A percentile compares a stretch with the other conserved stretches of the same genome.
These are phyloP conservation scores for Enteromius thamalakanensis DNA, from an alignment of 2,797 vertebrate species.

Conservation along the genomic window DNA sequence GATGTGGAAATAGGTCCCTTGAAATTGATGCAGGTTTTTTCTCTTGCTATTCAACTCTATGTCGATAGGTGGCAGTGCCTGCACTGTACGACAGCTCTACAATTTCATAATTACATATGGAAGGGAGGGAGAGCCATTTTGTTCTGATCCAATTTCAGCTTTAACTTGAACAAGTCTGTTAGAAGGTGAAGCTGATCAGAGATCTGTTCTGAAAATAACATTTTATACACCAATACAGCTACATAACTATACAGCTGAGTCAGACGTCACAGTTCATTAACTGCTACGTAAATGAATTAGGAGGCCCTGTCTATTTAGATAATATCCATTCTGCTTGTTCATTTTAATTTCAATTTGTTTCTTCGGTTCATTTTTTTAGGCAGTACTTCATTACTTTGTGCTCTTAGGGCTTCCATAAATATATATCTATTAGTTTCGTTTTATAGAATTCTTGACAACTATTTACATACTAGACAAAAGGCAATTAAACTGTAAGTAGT, in stretches of 20 bases:
- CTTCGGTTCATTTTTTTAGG: conserved; percentile 51
- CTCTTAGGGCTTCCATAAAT: conserved; percentile 63
- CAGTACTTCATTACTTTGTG: conserved; percentile 35
- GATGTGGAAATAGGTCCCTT: conserved; percentile 55
- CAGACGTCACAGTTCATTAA: conserved; percentile 31
- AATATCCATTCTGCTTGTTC: neutral
- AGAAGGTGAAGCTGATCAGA: conserved; percentile 9
- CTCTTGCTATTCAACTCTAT: conserved; percentile 70
- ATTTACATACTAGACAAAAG: conserved; percentile 63
- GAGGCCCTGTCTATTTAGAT: conserved; percentile 4
- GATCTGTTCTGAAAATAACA: conserved; percentile 19
- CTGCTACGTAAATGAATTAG: neutral
- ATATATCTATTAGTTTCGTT: conserved; percentile 61
- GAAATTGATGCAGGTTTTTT: conserved; percentile 70
- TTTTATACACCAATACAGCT: conserved; percentile 8
- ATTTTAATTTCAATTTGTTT: conserved; percentile 61
- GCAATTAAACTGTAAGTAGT: conserved; percentile 43
- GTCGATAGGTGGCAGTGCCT: conserved; percentile 82
- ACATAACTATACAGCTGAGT: conserved; percentile 44
- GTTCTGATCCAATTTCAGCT: neutral
- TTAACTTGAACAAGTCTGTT: neutral
- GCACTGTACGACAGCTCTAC: conserved; percentile 76
- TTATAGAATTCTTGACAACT: conserved; percentile 50
- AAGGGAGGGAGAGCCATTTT: conserved; percentile 16
- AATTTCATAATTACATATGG: conserved; percentile 53